These are phyloP conservation scores for Heteractis magnifica DNA, from an alignment of 92 coral and sea anemone genomes.

Conservation along the genomic window DNA sequence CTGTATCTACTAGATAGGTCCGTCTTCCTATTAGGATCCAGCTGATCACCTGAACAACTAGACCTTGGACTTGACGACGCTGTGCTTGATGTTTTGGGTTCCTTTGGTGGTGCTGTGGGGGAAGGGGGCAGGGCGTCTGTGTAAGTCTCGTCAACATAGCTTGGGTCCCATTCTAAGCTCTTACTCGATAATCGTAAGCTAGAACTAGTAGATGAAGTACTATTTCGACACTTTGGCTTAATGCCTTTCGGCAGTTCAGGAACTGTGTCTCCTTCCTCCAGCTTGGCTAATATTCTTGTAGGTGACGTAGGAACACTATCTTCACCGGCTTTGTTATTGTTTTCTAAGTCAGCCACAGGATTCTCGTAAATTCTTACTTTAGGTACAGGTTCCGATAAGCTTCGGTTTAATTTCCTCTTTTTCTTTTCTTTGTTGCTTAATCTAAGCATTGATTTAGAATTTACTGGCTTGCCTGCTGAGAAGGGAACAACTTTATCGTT, in stretches of 20 bases:
- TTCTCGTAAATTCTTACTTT: slow-evolving; percentile 83
- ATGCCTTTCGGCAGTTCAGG: slow-evolving; percentile 81
- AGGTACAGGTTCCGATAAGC: slow-evolving; percentile 44
- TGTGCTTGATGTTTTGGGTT: slow-evolving; percentile 46
- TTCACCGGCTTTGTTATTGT: slow-evolving; percentile 30
- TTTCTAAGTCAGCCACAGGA: slow-evolving; percentile 58
- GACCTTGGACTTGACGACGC: slow-evolving; percentile 72
- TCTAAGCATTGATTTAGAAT: slow-evolving; percentile 59
- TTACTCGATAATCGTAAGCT: slow-evolving; percentile 64
- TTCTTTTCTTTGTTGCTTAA: slow-evolving; percentile 71
- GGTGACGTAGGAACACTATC: slow-evolving; percentile 51
- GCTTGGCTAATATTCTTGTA: slow-evolving; percentile 62
- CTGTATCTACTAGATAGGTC: slow-evolving; percentile 86
- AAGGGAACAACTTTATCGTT: background rate
- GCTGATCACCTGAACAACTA: slow-evolving; percentile 50
- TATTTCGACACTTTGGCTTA: slow-evolving; percentile 73
- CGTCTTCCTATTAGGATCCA: slow-evolving; percentile 61
- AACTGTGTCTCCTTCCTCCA: slow-evolving; percentile 87
- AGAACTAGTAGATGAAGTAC: slow-evolving; percentile 71
- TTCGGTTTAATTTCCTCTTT: slow-evolving; percentile 54
- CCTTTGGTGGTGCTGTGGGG: slow-evolving; percentile 77
- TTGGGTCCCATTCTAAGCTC: slow-evolving; percentile 97
- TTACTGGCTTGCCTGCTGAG: slow-evolving; percentile 51
- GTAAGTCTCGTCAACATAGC: slow-evolving; percentile 70
- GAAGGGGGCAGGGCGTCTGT: slow-evolving; percentile 87